A percentile compares a stretch with the other conserved stretches of the same genome.
phyloP scores from a whole-genome alignment of 2,888 invertebrate species.

The Synergus laeviventris region DNA sequence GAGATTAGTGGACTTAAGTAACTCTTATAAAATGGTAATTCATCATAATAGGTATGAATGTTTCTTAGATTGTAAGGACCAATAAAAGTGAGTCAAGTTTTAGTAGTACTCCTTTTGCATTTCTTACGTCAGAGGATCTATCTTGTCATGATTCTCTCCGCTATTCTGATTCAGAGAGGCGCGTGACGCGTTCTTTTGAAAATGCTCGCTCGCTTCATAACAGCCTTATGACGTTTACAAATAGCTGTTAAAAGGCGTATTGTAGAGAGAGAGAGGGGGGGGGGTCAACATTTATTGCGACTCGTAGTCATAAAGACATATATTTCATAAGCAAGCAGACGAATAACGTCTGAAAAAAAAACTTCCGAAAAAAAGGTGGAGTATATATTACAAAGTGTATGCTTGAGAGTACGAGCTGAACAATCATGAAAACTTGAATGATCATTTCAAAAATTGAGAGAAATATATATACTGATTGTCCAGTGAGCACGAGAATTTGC shows the following conservation, averaged over 20 bases:
- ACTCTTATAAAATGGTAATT: not conserved
- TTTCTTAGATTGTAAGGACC: not conserved
- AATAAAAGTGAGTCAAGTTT: conserved; percentile 16
- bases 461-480: no score
- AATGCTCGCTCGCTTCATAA: conserved; percentile 13
- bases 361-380: not conserved
- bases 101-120: conserved; percentile 9
- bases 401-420: not conserved
- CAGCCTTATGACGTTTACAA: conserved; percentile 22
- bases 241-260: conserved; percentile 25
- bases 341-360: not conserved
- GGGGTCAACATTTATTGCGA: not conserved
- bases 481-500: no score
- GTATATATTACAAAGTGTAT: not conserved
- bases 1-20: not conserved
- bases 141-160: not conserved
- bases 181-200: conserved; percentile 22
- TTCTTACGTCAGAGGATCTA: not conserved
- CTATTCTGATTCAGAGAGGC: conserved; percentile 12
- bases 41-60: not conserved
- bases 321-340: not conserved
- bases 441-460: not conserved
- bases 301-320: not conserved
- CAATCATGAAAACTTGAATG: not conserved
- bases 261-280: conserved; percentile 1